phyloP scores from a whole-genome alignment of 2,113 vertebrate genomes.

The Hemicordylus capensis region DNA sequence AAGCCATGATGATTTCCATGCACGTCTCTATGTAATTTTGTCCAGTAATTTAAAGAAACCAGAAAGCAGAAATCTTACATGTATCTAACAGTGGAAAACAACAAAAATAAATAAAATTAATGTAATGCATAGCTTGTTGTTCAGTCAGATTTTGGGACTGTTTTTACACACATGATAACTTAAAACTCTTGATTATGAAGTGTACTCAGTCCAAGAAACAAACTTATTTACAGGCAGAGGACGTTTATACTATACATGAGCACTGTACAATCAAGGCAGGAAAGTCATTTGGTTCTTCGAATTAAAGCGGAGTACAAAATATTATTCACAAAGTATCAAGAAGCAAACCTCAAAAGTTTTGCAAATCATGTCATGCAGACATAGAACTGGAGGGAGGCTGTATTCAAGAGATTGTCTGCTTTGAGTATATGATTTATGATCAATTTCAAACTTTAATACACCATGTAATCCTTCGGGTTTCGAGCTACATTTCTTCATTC shows the following conservation, averaged over 20 bases:
- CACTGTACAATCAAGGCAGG: constrained; percentile 60
- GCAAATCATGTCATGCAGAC: background rate
- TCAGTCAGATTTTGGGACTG: constrained; percentile 35
- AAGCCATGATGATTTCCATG: background rate
- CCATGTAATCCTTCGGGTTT: constrained; percentile 35
- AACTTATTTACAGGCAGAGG: constrained; percentile 54
- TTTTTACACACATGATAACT: constrained; percentile 36
- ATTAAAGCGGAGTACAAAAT: constrained; percentile 68
- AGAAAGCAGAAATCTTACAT: constrained; percentile 63
- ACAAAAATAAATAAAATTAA: constrained; percentile 67
- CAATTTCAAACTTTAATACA: background rate
- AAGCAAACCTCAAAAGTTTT: constrained; percentile 46
- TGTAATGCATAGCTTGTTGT: constrained; percentile 48
- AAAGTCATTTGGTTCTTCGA: constrained; percentile 62
- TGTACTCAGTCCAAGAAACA: constrained; percentile 15
- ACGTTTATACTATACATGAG: constrained; percentile 51
- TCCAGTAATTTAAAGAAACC: constrained; percentile 54
- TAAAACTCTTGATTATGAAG: constrained; percentile 51
- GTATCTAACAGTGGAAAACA: constrained; percentile 61
- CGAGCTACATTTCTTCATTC: constrained; percentile 53
- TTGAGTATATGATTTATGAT: background rate
- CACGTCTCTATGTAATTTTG: background rate
- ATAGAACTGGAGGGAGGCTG: background rate
- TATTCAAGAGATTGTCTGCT: constrained; percentile 42
- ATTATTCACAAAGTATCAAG: constrained; percentile 59